phyloP scores from a whole-genome alignment of 2,888 invertebrate genomes.

The Drosophila aldrichi region DNA sequence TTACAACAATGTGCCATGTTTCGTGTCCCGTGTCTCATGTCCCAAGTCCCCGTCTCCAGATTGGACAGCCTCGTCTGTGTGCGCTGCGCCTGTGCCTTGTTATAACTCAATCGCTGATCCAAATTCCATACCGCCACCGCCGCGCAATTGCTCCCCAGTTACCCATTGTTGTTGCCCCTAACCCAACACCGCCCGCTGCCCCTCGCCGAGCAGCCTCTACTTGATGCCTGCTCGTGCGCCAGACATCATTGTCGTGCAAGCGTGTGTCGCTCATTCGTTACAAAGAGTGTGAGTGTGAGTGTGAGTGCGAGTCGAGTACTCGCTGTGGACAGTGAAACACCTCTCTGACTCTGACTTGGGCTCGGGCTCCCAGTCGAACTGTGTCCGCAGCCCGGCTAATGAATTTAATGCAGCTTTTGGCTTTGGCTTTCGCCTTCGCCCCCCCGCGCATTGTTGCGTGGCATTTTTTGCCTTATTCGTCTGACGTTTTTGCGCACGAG shows the following conservation, averaged over 20 bases:
- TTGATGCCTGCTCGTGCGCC: constrained; percentile 65
- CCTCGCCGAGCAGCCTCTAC: background rate
- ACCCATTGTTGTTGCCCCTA: constrained; percentile 75
- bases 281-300: constrained; percentile 45
- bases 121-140: constrained; percentile 73
- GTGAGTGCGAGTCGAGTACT: constrained; percentile 50
- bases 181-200: background rate
- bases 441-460: constrained; percentile 66
- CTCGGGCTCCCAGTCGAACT: constrained; percentile 22
- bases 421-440: constrained; percentile 33
- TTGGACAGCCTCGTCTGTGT: constrained; percentile 36
- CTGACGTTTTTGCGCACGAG: constrained; percentile 81
- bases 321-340: constrained; percentile 61
- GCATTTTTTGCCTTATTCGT: constrained; percentile 77
- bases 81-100: constrained; percentile 32
- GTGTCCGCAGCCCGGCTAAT: constrained; percentile 59
- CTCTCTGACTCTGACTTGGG: constrained; percentile 27
- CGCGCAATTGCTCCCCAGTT: constrained; percentile 74
- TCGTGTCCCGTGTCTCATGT: constrained; percentile 35
- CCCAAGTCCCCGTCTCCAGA: constrained; percentile 29
- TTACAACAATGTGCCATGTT: constrained; percentile 55
- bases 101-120: constrained; percentile 81
- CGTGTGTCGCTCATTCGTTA: constrained; percentile 74
- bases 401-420: constrained; percentile 79
- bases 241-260: constrained; percentile 79